Evolutionary conservation across 2,113 vertebrate genomes (phyloP).

Genomic region (Charina bottae): DNA sequence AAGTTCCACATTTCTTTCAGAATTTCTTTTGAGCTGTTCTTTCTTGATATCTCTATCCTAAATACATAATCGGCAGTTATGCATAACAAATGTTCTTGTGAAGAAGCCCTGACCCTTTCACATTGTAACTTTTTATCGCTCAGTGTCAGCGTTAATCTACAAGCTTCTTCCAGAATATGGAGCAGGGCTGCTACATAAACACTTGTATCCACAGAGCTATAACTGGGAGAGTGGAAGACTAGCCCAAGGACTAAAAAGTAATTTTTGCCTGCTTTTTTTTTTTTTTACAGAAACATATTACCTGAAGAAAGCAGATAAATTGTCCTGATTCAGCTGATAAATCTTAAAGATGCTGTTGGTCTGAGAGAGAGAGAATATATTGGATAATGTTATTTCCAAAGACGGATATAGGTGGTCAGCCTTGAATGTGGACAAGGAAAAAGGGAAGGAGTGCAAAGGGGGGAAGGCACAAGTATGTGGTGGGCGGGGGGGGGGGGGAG

Average conservation of each 20-base stretch:
- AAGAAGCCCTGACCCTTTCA: not conserved
- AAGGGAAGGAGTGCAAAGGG: slow-evolving; percentile 7
- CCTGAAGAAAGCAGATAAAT: slow-evolving; percentile 56
- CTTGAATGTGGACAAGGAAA: slow-evolving; percentile 52
- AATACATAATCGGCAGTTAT: not conserved
- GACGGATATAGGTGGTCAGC: slow-evolving; percentile 51
- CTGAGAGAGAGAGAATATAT: slow-evolving; percentile 43
- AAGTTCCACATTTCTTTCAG: not conserved
- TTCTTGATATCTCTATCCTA: not conserved
- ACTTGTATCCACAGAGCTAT: not conserved
- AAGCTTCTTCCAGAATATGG: slow-evolving; percentile 7
- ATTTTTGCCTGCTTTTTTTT: slow-evolving; percentile 12
- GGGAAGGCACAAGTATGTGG: not conserved
- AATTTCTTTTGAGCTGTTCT: not conserved
- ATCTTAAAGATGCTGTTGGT: slow-evolving; percentile 44
- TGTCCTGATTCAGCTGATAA: slow-evolving; percentile 55
- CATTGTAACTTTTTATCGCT: not conserved
- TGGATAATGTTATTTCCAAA: slow-evolving; percentile 66
- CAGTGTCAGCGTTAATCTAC: not conserved
- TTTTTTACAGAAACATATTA: slow-evolving; percentile 21
- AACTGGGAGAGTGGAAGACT: slow-evolving; percentile 11
- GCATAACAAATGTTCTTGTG: not conserved
- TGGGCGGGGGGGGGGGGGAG: too few relatives aligned
- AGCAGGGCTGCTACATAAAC: slow-evolving; percentile 13
- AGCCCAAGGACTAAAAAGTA: slow-evolving; percentile 31